Conservation (phyloP, 2,113 vertebrate genomes). For the Equus quagga region DNA sequence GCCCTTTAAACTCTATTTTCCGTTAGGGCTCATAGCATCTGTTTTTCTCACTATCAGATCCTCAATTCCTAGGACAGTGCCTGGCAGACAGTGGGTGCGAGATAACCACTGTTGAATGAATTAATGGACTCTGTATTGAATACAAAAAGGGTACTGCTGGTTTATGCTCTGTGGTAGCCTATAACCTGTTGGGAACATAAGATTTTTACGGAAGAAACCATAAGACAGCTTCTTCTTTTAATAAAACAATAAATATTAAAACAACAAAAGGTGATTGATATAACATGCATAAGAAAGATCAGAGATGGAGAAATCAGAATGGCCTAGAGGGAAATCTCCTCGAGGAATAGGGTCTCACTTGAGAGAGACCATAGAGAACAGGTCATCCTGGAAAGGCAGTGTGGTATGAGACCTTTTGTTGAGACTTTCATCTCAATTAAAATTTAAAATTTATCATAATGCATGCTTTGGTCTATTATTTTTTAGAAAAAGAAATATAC, state of each 20-base stretch:
- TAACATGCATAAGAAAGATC: neutral
- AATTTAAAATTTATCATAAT: conserved; percentile 22
- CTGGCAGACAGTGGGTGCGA: neutral
- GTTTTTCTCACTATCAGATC: neutral
- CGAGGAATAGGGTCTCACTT: neutral
- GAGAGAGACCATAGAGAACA: neutral
- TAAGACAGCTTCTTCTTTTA: neutral
- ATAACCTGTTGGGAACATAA: neutral
- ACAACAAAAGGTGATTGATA: neutral
- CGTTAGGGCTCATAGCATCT: neutral
- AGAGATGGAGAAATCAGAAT: neutral
- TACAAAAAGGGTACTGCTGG: neutral
- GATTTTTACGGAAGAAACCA: neutral
- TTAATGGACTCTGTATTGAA: neutral
- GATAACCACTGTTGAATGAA: neutral
- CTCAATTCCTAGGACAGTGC: neutral
- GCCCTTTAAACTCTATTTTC: neutral
- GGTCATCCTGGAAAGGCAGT: neutral
- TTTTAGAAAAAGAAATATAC: neutral
- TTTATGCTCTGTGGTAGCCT: neutral
- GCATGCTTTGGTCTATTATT: neutral
- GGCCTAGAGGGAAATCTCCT: neutral
- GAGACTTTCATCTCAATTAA: neutral
- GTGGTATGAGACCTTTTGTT: neutral
- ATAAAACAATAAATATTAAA: conserved; percentile 20